Evolutionary conservation across 1,140 invertebrate species (phyloP).

Genomic region (Hydropsyche tenuis): DNA sequence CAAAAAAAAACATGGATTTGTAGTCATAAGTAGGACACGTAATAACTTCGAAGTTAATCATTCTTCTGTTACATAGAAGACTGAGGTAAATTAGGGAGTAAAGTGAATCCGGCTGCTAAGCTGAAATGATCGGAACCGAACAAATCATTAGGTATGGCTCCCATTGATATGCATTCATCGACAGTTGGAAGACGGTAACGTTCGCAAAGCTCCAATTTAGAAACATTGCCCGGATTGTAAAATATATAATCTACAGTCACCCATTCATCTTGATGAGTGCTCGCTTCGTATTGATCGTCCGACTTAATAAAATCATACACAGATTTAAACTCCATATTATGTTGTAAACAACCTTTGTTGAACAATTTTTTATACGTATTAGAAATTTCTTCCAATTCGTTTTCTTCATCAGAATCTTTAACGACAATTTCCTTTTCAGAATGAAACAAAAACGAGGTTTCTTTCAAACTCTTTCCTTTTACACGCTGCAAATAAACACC

Average conservation of each 20-base stretch:
- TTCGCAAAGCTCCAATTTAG: conserved; percentile 30
- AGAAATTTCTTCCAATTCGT: conserved; percentile 26
- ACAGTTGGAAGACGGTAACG: conserved; percentile 44
- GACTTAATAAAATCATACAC: conserved; percentile 62
- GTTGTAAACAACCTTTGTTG: conserved; percentile 60
- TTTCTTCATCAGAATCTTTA: conserved; percentile 30
- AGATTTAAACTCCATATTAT: conserved; percentile 65
- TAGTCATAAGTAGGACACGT: too few relatives aligned
- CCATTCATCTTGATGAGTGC: conserved; percentile 79
- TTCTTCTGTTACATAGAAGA: background rate
- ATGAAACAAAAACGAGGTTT: conserved; percentile 51
- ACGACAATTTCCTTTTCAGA: conserved; percentile 47
- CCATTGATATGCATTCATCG: conserved; percentile 38
- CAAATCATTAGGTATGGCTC: conserved; percentile 38
- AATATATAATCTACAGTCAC: conserved; percentile 84
- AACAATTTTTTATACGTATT: conserved; percentile 52
- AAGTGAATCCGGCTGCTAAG: conserved; percentile 43
- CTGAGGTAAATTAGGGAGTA: background rate
- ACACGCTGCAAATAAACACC: conserved; percentile 56
- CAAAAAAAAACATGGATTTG: too few relatives aligned
- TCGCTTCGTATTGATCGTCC: conserved; percentile 63
- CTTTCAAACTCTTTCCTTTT: conserved; percentile 41
- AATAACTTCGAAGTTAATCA: too few relatives aligned
- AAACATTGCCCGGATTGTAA: conserved; percentile 59
- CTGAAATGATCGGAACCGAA: conserved; percentile 48